Conservation (phyloP, 2,888 invertebrate genomes). For the Acronicta psi region DNA sequence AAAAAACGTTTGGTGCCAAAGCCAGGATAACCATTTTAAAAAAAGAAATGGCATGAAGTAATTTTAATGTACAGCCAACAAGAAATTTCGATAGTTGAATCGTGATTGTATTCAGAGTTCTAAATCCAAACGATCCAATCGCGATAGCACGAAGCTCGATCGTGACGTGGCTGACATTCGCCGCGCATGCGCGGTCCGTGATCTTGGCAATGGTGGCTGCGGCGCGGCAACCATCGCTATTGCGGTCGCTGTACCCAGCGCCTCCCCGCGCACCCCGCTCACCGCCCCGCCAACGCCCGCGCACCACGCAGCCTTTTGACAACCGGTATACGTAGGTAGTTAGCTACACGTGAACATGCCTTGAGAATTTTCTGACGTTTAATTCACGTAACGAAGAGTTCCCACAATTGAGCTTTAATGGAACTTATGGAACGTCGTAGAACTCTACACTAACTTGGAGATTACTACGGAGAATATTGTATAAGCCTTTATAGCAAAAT, state of each 20-base stretch:
- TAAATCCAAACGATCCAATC: conserved; percentile 81
- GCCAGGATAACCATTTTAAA: conserved; percentile 42
- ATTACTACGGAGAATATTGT: conserved; percentile 49
- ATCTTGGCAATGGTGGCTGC: conserved; percentile 90
- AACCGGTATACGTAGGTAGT: conserved; percentile 82
- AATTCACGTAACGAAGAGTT: conserved; percentile 83
- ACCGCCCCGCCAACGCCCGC: conserved; percentile 42
- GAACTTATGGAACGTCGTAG: conserved; percentile 56
- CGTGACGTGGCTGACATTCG: conserved; percentile 89
- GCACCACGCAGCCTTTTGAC: conserved; percentile 80
- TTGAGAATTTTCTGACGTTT: conserved; percentile 86
- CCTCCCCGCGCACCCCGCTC: conserved; percentile 61
- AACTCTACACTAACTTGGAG: conserved; percentile 22
- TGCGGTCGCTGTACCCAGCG: conserved; percentile 86
- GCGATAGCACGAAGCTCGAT: conserved; percentile 83
- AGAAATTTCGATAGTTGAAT: conserved; percentile 63
- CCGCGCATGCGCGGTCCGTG: conserved; percentile 87
- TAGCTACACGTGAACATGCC: conserved; percentile 73
- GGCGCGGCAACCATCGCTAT: conserved; percentile 78
- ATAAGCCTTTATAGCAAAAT: conserved; percentile 38
- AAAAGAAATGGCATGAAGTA: conserved; percentile 31
- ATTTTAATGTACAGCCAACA: conserved; percentile 62
- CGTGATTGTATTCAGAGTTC: conserved; percentile 80
- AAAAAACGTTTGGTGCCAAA: conserved; percentile 23
- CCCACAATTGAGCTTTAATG: conserved; percentile 76